Base-by-base conservation (phyloP, 92 coral and sea anemone genomes). In the Bergia sp. region DNA sequence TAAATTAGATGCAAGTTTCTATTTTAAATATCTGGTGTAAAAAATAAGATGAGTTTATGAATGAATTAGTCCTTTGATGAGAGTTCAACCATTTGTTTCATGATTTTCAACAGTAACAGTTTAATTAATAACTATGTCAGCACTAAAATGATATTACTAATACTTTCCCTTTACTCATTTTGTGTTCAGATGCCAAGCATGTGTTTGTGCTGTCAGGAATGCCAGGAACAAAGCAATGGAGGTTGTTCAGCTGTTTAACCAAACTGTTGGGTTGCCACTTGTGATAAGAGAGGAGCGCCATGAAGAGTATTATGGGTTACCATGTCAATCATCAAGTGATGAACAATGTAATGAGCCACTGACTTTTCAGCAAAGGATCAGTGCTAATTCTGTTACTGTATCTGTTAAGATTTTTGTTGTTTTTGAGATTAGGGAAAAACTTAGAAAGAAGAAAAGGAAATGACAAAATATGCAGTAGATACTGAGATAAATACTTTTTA, bases 161-260 rank as follows among this genome's bases (percentile, higher is more conserved):
- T 53, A 11, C 58, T 53, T 53, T 11, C 58, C 18, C 58, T 8
- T 29, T 11, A 11, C 7, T 29, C 9, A 39, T 37, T 1, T 50
- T 49, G 13, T 57, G 43, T 90, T 42, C 86, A 97, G 99, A 78
- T 90, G 97, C 66, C 97, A 97, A 91, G 98, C 99, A 21, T 97
- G 99, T 92, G 95, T 97, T 4, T 89, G 90, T 82, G 99, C 99
- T 21, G 98, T 97, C 55, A 93, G 86, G 82, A 97, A 97, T 96
- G 99, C 98, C 18, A 96, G 90, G 90, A 96, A 89, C 86, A 97
- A 97, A 86, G 98, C 99, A 38, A 82, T 93, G 72, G 98, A 97
- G 77, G 95, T 97, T 67, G 97, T 95, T 65, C 96, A 91, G 89
- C 92, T 96, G 87, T 93, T 97, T 41, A 93, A 96, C 74, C 99